Evolutionary conservation across 2,888 invertebrate genomes (phyloP).

Genomic region (Ichneumon xanthorius): DNA sequence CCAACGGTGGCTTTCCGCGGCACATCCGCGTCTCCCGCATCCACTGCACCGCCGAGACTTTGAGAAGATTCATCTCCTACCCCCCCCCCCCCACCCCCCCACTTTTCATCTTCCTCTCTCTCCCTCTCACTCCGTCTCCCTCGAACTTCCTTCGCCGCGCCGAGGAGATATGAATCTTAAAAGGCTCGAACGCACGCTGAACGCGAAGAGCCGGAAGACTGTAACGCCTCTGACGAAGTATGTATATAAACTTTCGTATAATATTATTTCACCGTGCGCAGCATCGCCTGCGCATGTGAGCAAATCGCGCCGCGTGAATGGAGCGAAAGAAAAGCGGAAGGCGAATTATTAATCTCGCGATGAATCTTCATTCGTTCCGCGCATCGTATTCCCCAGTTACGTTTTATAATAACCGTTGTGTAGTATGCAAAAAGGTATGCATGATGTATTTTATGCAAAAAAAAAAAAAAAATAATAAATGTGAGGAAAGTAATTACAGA

Average conservation of each 20-base stretch:
- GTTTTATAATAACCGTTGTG: neutral
- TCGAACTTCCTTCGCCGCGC: constrained; percentile 40
- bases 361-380: constrained; percentile 29
- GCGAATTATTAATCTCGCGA: constrained; percentile 35
- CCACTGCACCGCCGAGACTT: constrained; percentile 47
- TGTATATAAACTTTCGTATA: constrained; percentile 33
- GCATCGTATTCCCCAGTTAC: neutral
- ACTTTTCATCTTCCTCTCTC: constrained; percentile 20
- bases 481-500: constrained; percentile 13
- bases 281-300: neutral
- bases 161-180: constrained; percentile 66
- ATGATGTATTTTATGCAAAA: too few relatives aligned
- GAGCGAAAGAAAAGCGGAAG: constrained; percentile 54
- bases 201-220: constrained; percentile 67
- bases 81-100: constrained; percentile 12
- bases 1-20: constrained; percentile 64
- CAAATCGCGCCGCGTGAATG: constrained; percentile 26
- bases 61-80: constrained; percentile 62
- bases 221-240: constrained; percentile 66
- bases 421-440: neutral
- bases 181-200: constrained; percentile 66
- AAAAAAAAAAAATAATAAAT: neutral
- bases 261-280: constrained; percentile 36
- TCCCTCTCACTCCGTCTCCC: constrained; percentile 43
- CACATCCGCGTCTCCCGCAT: constrained; percentile 62